Evolutionary conservation across 1,140 invertebrate genomes (phyloP), one percentile per base, ranked within the genome.

Genomic region (Potamilus streckersoni): DNA sequence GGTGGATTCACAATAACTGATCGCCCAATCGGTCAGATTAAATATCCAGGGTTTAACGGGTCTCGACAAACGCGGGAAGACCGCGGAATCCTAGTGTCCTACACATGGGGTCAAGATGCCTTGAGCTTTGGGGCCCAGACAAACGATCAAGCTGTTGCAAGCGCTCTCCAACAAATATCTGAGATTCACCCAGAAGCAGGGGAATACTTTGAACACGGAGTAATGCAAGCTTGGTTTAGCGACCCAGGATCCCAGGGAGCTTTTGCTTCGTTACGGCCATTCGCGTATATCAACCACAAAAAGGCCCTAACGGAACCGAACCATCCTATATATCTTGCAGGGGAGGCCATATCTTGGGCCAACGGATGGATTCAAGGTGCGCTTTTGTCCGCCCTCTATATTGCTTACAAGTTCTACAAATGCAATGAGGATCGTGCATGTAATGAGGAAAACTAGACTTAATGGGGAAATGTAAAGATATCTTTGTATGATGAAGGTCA

Each of bases 131-230:
- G 72, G 14, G 20, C 78, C 17, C 71, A 80, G 65, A 23, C 64
- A 16, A 8, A 72, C 8, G n/a, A 75, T 16, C 58, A 73, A 17
- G 75, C 78, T 27, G 68, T 82, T n/a, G 66, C 23, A 17, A 80
- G 57, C 27, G 80, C 78, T 16, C 69, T 82, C 14, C 57, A 55
- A 16, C 64, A 82, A 70, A 57, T 82, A 19, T 68, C 56, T n/a
- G 72, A 74, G 64, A 75, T 82, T 12, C 80, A 82, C 69, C 78
- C 78, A 15, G 80, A 80, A 20, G 75, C 78, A 6, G 23, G 66
- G 8, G 55, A 58, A 55, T 20, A 82, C n/a, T 79, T 80, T 57
- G 80, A 82, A 73, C 69, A 67, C 16, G 80, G 74, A 4, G 69
- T 56, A 1, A 69, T 77, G 16, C 78, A 82, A 69, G 69, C 78